Percentiles rank a stretch among this genome's conserved stretches.
phyloP scores from a whole-genome alignment of 2,113 vertebrate genomes.

The Lethenteron reissneri region DNA sequence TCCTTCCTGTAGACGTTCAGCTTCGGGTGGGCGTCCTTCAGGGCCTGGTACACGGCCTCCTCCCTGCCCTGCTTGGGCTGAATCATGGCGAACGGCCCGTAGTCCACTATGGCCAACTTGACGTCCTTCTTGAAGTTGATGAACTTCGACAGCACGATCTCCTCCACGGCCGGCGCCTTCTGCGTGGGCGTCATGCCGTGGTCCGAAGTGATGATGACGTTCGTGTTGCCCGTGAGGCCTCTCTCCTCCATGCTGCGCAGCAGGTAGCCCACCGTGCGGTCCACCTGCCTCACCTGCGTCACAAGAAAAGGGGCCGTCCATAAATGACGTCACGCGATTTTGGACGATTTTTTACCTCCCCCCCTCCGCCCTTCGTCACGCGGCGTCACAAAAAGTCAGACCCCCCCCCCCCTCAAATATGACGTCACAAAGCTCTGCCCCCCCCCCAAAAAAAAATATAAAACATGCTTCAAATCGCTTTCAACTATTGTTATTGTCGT shows the following conservation, averaged over 20 bases:
- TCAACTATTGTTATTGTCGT: too few species aligned
- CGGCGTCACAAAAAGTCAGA: too few species aligned
- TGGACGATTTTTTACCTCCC: too few species aligned
- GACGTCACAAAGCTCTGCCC: too few species aligned
- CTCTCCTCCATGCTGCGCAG: conserved; percentile 19
- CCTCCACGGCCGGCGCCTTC: conserved; percentile 16
- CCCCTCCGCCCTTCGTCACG: too few species aligned
- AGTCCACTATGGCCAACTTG: conserved; percentile 43
- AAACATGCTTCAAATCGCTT: too few species aligned
- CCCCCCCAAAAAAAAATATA: too few species aligned
- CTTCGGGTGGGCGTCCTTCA: conserved; percentile 31
- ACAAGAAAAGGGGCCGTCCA: too few species aligned
- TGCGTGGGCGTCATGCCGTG: conserved; percentile 56
- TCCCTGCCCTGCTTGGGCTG: conserved; percentile 27
- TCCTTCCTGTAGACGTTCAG: conserved; percentile 31
- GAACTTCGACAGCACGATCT: conserved; percentile 31
- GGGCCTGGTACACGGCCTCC: conserved; percentile 21
- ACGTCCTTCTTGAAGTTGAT: conserved; percentile 18
- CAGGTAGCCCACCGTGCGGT: conserved; percentile 47
- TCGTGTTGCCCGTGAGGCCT: conserved; percentile 23
- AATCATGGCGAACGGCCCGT: conserved; percentile 41
- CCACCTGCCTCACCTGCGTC: conserved; percentile 32
- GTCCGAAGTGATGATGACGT: conserved; percentile 44
- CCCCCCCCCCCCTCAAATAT: too few species aligned
- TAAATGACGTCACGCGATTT: too few species aligned